Evolutionary conservation across 2,113 vertebrate species (phyloP).

Genomic region (Leptobrachium ailaonicum): DNA sequence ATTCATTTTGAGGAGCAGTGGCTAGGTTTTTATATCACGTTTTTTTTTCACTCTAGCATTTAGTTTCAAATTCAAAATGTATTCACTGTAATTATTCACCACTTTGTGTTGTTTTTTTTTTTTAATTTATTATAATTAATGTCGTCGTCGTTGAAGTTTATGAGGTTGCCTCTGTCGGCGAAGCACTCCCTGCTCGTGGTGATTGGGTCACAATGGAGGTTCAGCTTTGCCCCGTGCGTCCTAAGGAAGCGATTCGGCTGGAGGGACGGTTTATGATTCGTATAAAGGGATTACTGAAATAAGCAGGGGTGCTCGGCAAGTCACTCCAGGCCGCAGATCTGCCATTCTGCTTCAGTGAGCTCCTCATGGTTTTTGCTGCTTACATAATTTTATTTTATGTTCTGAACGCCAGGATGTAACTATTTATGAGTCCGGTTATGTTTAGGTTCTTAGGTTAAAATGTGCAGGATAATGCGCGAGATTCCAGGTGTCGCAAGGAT

Average conservation of each 20-base stretch:
- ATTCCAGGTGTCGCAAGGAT: background rate
- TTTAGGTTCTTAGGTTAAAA: background rate
- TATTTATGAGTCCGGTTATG: background rate
- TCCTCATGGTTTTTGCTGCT: conserved; percentile 35
- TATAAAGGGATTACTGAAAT: conserved; percentile 31
- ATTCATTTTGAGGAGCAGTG: background rate
- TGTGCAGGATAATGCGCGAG: background rate
- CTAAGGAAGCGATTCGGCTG: background rate
- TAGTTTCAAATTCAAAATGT: background rate
- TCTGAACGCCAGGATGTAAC: background rate
- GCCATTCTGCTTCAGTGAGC: conserved; percentile 10
- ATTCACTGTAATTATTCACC: conserved; percentile 21
- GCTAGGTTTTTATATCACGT: conserved; percentile 5
- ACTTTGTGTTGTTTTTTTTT: background rate
- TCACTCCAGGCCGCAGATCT: background rate
- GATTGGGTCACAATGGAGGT: conserved; percentile 8
- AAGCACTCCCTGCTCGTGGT: conserved; percentile 1
- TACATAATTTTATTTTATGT: background rate
- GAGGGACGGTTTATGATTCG: background rate
- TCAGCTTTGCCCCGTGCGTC: background rate
- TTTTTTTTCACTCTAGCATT: background rate
- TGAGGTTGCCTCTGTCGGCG: background rate
- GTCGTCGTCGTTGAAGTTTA: background rate
- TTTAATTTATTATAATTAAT: conserved; percentile 37
- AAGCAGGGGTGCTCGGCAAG: conserved; percentile 7